Evolutionary conservation across 2,888 invertebrate genomes (phyloP).

Genomic region (Brachypalpus laphriformis): DNA sequence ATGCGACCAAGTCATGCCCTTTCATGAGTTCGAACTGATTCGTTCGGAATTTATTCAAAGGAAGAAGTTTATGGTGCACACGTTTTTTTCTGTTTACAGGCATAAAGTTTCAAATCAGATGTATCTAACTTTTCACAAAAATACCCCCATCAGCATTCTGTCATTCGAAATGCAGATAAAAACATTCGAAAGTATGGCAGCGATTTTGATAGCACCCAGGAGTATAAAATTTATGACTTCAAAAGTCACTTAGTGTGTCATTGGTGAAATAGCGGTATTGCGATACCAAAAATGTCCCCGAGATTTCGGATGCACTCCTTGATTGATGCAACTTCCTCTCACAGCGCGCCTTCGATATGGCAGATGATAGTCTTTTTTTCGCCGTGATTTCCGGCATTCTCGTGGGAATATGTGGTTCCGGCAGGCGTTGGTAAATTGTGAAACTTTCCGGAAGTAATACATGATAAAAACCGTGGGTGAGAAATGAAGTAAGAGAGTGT

Average conservation of each 20-base stretch:
- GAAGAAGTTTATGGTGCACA: background rate
- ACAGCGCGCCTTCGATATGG: background rate
- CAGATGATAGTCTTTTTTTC: background rate
- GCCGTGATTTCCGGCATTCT: constrained; percentile 53
- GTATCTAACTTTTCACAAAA: background rate
- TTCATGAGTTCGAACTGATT: background rate
- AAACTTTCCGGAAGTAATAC: constrained; percentile 70
- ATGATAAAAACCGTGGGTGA: constrained; percentile 66
- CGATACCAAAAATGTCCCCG: constrained; percentile 32
- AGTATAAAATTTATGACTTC: constrained; percentile 48
- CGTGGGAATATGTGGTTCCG: constrained; percentile 45
- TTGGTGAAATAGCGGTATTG: constrained; percentile 50
- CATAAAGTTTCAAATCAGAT: background rate
- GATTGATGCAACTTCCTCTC: constrained; percentile 55
- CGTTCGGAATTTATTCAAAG: background rate
- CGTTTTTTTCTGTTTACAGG: background rate
- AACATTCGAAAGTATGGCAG: constrained; percentile 21
- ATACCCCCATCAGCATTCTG: background rate
- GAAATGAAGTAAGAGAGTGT: constrained; percentile 6
- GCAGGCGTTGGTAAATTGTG: constrained; percentile 44
- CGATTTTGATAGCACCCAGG: constrained; percentile 13
- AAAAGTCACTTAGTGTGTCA: constrained; percentile 52
- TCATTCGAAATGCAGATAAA: constrained; percentile 43
- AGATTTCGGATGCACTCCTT: constrained; percentile 60
- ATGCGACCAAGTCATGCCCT: background rate